A percentile compares a stretch with the other conserved stretches of the same genome.
phyloP scores from a whole-genome alignment of 2,888 invertebrate genomes.

The Ischnura elegans region DNA sequence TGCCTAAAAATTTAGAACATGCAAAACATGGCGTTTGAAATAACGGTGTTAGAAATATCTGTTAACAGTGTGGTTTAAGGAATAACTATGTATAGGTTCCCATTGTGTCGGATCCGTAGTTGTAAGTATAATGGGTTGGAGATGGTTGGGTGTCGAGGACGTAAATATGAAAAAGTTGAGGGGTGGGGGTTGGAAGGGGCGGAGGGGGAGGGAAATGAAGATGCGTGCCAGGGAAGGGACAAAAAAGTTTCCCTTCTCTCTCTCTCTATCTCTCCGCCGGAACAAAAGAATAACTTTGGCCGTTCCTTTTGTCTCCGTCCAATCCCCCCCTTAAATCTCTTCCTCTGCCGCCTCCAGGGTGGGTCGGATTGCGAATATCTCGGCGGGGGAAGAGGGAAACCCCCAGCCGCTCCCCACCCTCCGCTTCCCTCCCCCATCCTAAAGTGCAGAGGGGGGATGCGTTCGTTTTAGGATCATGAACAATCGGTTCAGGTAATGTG shows the following conservation, averaged over 20 bases:
- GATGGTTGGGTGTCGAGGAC: neutral
- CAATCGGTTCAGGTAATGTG: no score
- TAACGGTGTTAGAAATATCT: no score
- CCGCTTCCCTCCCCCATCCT: neutral
- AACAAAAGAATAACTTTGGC: slow-evolving; percentile 14
- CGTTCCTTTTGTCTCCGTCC: neutral
- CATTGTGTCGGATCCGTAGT: no score
- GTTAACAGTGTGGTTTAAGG: no score
- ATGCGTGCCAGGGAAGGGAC: neutral
- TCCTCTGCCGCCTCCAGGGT: neutral
- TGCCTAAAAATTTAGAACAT: no score
- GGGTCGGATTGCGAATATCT: no score
- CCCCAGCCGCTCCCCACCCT: neutral
- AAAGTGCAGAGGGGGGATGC: no score
- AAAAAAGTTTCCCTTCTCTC: neutral
- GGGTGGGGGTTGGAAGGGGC: neutral
- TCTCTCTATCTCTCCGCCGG: neutral
- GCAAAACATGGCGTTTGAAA: no score
- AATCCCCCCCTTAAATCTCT: neutral
- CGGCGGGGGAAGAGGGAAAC: no score
- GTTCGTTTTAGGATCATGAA: no score
- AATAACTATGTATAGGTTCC: no score
- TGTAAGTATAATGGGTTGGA: no score
- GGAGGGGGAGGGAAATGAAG: neutral
- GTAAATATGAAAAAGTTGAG: neutral